Evolutionary conservation across 2,797 vertebrate species (phyloP), one percentile per base, ranked within the genome.

Genomic region (Pitangus sulphuratus): DNA sequence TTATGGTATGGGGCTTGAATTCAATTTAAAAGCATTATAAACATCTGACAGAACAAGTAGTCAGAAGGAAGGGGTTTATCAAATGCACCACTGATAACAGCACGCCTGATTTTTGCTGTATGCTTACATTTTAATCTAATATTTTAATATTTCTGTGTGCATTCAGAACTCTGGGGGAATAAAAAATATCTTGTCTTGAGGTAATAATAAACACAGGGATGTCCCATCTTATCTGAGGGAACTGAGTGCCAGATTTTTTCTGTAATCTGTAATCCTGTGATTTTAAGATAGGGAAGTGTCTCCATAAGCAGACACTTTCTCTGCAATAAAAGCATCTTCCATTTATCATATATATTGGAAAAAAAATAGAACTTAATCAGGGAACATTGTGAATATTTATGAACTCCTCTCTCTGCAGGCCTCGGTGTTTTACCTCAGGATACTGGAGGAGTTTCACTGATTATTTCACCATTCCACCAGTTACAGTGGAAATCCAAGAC

Each of bases 171-270:
- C 19, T 0, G 1, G 9, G 2, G 16, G 1, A 8, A 21, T 12
- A 25, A 13, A 22, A 62, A 57, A 19, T 21, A 33, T 16, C 15
- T 5, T 6, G 6, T 25, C 8, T 53, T 30, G 17, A 3, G 0
- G 22, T 30, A 40, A 42, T 15, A 48, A 48, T 2, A 24, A 48
- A 25, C 25, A 48, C 24, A 33, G 12, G 25, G 30, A 35, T 69
- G 2, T 6, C 25, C 66, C 39, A 11, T 44, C 12, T 18, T 35
- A 22, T 0, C 26, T 26, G 15, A 33, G 62, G 24, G 19, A 64
- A 8, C 6, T 0, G 1, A 48, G 18, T 12, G 8, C 5, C 40
- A 51, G 31, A 8, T 81, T 42, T 33, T 11, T 3, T 39, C 13
- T 39, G 39, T 18, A 25, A 25, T 26, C 24, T 26, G 8, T 50